Percentiles rank a stretch among this genome's conserved stretches.
phyloP scores from a whole-genome alignment of 1,140 invertebrate genomes.

The Macrocentrus cingulum region DNA sequence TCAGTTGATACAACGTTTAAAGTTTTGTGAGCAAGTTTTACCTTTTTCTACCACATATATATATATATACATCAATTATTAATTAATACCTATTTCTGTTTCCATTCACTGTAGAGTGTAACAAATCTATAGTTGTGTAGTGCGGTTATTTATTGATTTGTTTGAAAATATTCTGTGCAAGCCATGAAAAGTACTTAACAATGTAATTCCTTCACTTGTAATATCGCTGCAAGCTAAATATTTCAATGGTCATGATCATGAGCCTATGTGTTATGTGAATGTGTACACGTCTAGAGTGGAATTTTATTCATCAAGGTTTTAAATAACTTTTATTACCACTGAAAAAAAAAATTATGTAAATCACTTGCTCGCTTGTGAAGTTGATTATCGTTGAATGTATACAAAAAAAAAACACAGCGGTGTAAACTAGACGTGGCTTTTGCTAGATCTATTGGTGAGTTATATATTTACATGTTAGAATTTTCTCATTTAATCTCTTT shows the following conservation, averaged over 20 bases:
- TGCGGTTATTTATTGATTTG: slow-evolving; percentile 26
- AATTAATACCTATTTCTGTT: not conserved
- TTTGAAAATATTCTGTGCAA: slow-evolving; percentile 29
- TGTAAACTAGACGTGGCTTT: slow-evolving; percentile 21
- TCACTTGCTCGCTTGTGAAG: not conserved
- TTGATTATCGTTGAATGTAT: slow-evolving; percentile 3
- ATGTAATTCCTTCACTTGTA: slow-evolving; percentile 12
- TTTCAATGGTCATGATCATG: not conserved
- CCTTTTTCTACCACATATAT: not conserved
- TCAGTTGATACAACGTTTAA: slow-evolving; percentile 17
- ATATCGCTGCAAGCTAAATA: slow-evolving; percentile 7
- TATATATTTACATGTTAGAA: slow-evolving; percentile 1
- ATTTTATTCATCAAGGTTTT: not conserved
- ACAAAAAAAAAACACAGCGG: not conserved
- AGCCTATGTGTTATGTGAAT: slow-evolving; percentile 17
- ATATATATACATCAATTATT: not conserved
- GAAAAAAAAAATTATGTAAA: slow-evolving; percentile 1
- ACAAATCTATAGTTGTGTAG: slow-evolving; percentile 24
- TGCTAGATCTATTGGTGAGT: slow-evolving; percentile 14
- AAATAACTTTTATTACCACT: not conserved
- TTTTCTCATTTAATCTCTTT: slow-evolving; percentile 7
- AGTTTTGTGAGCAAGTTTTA: slow-evolving; percentile 19
- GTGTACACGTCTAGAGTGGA: slow-evolving; percentile 14
- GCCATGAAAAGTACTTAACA: not conserved
- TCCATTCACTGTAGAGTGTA: slow-evolving; percentile 1